phyloP scores from a whole-genome alignment of 2,113 vertebrate genomes.

The pig (Sus scrofa) region T2T-Sscrofa CM000819.6:77591501-77592000 shows the following conservation, averaged over 20 bases:
- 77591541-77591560: conserved; percentile 15
- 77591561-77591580: conserved; percentile 1
- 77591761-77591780: background rate
- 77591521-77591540: background rate
- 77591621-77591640: background rate
- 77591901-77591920: too few species aligned
- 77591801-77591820: background rate
- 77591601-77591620: background rate
- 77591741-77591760: background rate
- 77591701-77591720: background rate
- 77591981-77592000: too few species aligned
- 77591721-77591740: background rate
- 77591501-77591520: conserved; percentile 44
- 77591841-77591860: too few species aligned
- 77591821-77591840: conserved; percentile 6
- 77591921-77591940: too few species aligned
- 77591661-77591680: background rate
- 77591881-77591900: too few species aligned
- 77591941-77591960: too few species aligned
- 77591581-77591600: conserved; percentile 47
- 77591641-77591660: background rate
- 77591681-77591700: background rate
- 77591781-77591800: background rate
- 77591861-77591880: too few species aligned
- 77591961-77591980: too few species aligned